Evolutionary conservation across 1,140 invertebrate genomes (phyloP).

Genomic region (Pogonognathellus flavescens): DNA sequence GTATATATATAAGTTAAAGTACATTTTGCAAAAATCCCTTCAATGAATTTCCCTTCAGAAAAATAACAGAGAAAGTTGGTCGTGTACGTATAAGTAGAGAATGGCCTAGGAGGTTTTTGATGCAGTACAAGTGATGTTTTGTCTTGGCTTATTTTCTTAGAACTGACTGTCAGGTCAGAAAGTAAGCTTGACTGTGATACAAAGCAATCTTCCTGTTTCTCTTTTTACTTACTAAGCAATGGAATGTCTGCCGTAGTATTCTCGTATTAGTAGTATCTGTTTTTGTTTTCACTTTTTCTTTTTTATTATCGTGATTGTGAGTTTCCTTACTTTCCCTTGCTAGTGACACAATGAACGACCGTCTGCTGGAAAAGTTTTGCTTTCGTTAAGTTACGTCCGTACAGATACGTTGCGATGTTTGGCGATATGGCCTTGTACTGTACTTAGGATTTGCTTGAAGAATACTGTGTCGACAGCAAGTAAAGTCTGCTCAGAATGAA

Average conservation of each 20-base stretch:
- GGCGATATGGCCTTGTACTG: slow-evolving; percentile 14
- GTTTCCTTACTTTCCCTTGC: background rate
- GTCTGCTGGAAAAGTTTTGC: background rate
- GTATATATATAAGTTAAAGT: background rate
- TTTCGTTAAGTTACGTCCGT: background rate
- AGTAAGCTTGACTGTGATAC: background rate
- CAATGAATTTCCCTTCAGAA: background rate
- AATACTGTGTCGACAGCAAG: background rate
- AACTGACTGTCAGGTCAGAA: slow-evolving; percentile 17
- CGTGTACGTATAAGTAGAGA: background rate
- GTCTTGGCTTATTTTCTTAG: background rate
- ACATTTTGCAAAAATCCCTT: background rate
- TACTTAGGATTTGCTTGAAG: background rate
- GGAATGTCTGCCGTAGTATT: too few relatives aligned
- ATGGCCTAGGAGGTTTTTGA: background rate
- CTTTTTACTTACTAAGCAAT: background rate
- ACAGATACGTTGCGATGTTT: too few relatives aligned
- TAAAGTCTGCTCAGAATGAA: background rate
- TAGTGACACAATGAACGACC: slow-evolving; percentile 18
- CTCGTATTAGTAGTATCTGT: background rate
- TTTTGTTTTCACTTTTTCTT: background rate
- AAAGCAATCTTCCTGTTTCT: background rate
- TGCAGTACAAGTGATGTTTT: background rate
- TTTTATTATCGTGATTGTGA: background rate
- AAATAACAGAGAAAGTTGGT: background rate